Evolutionary conservation across 2,888 invertebrate genomes (phyloP).

Genomic region (Apamea sordens): DNA sequence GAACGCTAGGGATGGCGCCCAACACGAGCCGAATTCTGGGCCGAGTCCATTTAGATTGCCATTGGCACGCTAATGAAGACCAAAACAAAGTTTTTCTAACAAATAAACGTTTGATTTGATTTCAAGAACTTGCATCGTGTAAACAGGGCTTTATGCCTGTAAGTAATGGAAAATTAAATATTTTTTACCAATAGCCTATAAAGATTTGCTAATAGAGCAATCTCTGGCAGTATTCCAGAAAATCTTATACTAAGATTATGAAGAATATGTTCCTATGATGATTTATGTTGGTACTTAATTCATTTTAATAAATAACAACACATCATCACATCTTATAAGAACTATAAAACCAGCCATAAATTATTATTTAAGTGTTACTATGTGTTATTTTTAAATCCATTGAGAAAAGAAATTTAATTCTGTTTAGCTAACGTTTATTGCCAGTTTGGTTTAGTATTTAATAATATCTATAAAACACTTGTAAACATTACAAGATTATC

Average conservation of each 20-base stretch:
- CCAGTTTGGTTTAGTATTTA: not conserved
- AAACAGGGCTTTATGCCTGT: not conserved
- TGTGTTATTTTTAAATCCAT: not conserved
- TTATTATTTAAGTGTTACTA: not conserved
- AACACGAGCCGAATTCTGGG: too few relatives aligned
- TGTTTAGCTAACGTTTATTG: not conserved
- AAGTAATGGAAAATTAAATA: not conserved
- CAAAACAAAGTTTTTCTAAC: too few relatives aligned
- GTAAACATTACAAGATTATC: constrained; percentile 9
- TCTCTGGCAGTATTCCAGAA: constrained; percentile 22
- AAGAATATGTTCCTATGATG: constrained; percentile 2
- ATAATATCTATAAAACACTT: not conserved
- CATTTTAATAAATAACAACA: constrained; percentile 2
- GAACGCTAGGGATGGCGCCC: too few relatives aligned
- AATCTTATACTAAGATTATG: not conserved
- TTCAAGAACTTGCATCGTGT: not conserved
- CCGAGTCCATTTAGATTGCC: too few relatives aligned
- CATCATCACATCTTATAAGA: not conserved
- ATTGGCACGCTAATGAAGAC: not conserved
- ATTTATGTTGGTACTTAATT: not conserved
- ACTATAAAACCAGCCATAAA: constrained; percentile 11
- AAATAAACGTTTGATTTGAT: too few relatives aligned
- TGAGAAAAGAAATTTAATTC: not conserved
- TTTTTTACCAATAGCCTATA: not conserved
- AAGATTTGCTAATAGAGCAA: not conserved